Evolutionary conservation across 1,140 invertebrate genomes (phyloP), one percentile per base, ranked within the genome.

Genomic region (Drosophila nigromelanica): DNA sequence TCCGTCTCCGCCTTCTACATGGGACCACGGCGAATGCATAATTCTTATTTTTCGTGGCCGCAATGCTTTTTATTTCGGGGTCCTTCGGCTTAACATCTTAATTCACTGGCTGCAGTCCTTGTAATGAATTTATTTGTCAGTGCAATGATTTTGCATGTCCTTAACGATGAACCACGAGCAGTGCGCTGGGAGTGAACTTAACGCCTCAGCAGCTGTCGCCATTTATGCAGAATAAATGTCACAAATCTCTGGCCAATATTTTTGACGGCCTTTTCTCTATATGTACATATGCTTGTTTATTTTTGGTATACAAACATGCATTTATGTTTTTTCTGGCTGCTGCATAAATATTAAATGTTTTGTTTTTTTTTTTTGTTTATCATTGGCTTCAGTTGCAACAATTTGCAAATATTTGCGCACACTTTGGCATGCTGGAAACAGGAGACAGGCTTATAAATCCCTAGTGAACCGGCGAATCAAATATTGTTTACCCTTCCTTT

Each of bases 61-160:
- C 58, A 69, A 50, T 12, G 58, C 14, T 64, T 56, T 37, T 37
- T 8, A 15, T 30, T 47, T 15, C 14, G n/a, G 48, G 54, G 42
- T 40, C 48, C 43, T 76, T 75, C 42, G 50, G 33, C 35, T 73
- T 61, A 67, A 59, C 71, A 63, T 77, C 82, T 82, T 82, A 76
- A 80, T 85, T 80, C 67, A 74, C 45, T 75, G 40, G 63, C 54
- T 62, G 69, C 55, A 69, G 70, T 78, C 82, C 62, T 51, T 62
- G 62, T 81, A 81, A 86, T 89, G 73, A 76, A 90, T 89, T 89
- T 78, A 89, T 89, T 85, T 89, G 85, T 85, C 80, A 74, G 56
- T 67, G 61, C 43, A 58, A 62, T 66, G 78, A 78, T 73, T 80
- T 71, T 58, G 47, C 8, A 39, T 40, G 48, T 14, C 54, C 40